phyloP scores from a whole-genome alignment of 2,113 vertebrate genomes.

The Oenanthe oenanthe region DNA sequence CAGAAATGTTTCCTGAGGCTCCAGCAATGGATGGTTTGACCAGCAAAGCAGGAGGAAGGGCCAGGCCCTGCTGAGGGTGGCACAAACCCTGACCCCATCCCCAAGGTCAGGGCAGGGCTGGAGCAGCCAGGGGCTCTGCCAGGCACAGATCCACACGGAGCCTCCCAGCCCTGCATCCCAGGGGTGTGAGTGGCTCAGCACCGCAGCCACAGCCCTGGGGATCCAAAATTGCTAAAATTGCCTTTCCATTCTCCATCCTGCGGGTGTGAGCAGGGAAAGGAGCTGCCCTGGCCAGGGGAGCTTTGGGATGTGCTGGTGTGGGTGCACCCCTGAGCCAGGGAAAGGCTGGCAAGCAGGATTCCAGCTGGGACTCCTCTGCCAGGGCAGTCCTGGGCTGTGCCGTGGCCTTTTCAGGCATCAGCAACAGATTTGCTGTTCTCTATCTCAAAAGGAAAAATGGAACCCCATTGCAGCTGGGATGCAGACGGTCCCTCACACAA shows the following conservation, averaged over 20 bases:
- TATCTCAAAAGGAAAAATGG: slow-evolving; percentile 60
- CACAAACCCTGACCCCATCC: fast-evolving
- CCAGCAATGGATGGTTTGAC: neutral
- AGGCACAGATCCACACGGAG: fast-evolving
- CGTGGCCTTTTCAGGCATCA: neutral
- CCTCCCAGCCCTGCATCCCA: neutral
- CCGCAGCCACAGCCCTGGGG: neutral
- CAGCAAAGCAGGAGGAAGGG: neutral
- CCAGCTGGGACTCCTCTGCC: fast-evolving
- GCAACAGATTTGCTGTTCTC: neutral
- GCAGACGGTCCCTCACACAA: slow-evolving; percentile 33
- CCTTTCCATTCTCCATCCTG: neutral
- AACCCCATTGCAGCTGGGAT: neutral
- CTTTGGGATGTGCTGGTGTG: neutral
- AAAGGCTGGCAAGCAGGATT: neutral
- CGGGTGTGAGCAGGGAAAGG: neutral
- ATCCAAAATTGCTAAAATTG: neutral
- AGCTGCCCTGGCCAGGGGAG: neutral
- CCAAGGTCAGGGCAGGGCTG: fast-evolving
- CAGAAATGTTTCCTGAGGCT: neutral
- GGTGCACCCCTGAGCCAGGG: fast-evolving
- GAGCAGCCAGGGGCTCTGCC: neutral
- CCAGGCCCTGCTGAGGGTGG: neutral
- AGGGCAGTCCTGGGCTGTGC: neutral
- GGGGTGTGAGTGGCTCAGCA: neutral